Evolutionary conservation across 2,113 vertebrate genomes (phyloP).

Genomic region (Aphyosemion australe): DNA sequence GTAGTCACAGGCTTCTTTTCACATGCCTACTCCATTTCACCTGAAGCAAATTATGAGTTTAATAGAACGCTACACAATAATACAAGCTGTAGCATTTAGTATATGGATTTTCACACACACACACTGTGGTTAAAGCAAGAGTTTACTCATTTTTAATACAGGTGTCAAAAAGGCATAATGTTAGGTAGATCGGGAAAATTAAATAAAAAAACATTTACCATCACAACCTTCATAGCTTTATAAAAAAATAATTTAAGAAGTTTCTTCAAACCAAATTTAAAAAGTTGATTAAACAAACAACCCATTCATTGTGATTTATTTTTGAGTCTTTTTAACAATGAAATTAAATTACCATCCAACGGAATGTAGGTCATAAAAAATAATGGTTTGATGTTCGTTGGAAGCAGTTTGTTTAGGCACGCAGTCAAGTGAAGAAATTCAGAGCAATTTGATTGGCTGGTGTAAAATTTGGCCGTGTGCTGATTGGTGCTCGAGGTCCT

Average conservation of each 20-base stretch:
- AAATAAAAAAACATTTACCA: background rate
- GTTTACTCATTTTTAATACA: background rate
- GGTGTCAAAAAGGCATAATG: too few species aligned
- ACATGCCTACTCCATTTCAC: slow-evolving; percentile 25
- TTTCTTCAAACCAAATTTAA: background rate
- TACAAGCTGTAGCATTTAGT: background rate
- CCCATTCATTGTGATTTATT: too few species aligned
- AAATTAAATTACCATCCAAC: too few species aligned
- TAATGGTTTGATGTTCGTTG: background rate
- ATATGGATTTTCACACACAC: slow-evolving; percentile 7
- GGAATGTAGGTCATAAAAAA: background rate
- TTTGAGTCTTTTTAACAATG: too few species aligned
- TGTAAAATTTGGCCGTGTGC: background rate
- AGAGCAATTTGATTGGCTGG: slow-evolving; percentile 53
- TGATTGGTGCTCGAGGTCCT: slow-evolving; percentile 52
- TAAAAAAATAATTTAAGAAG: slow-evolving; percentile 26
- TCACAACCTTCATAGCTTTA: slow-evolving; percentile 23
- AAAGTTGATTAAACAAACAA: too few species aligned
- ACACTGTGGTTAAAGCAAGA: slow-evolving; percentile 17
- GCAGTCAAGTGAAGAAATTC: background rate
- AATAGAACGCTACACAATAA: background rate
- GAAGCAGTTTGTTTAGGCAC: background rate
- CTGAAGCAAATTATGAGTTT: slow-evolving; percentile 7
- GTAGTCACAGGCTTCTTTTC: slow-evolving; percentile 23
- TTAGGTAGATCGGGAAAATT: background rate